Evolutionary conservation across 2,797 vertebrate species (phyloP), one percentile per base, ranked within the genome.

Genomic region (Lagocephalus sceleratus): DNA sequence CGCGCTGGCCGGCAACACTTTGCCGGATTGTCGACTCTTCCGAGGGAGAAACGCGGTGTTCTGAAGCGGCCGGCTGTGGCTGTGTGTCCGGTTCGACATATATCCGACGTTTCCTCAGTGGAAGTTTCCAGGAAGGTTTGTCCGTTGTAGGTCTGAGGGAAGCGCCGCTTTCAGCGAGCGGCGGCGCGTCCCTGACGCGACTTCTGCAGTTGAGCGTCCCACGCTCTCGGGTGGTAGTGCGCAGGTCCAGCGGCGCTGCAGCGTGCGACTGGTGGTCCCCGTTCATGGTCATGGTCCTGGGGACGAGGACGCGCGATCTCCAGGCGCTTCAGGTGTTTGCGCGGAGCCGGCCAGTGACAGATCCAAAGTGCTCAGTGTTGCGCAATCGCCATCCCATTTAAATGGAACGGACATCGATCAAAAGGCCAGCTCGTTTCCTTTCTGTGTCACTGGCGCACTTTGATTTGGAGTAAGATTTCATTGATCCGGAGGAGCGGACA

Each of bases 21-120:
- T 44, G 41, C 38, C 5, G 48, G 3, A 0, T 2, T 3, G 47
- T 20, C 0, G 23, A 20, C 47, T 68, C 46, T 20, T 12, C 38
- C 15, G 5, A 45, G 0, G 68, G 11, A 9, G 62, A 55, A 1
- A 53, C 6, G 17, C 57, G 57, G 9, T 54, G 47, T 0, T 54
- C 4, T 2, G 53, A 51, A 38, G 45, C 20, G 50, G 75, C 60
- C 0, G 75, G 48, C 47, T 35, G 42, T 5, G 73, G 66, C 19
- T 43, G 55, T 2, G 20, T 54, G 49, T 82, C 83, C 19, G 60
- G 59, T 51, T 78, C 82, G 2, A 60, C 10, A 1, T n/a, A 62
- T 60, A 89, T 73, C 42, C 54, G 87, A 16, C 91, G 90, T 64
- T 92, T 92, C 82, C 91, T 84, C 20, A 92, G 79, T 20, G 91